Base-by-base conservation (phyloP, 2,888 invertebrate species). In the Eupeodes latifasciatus region DNA sequence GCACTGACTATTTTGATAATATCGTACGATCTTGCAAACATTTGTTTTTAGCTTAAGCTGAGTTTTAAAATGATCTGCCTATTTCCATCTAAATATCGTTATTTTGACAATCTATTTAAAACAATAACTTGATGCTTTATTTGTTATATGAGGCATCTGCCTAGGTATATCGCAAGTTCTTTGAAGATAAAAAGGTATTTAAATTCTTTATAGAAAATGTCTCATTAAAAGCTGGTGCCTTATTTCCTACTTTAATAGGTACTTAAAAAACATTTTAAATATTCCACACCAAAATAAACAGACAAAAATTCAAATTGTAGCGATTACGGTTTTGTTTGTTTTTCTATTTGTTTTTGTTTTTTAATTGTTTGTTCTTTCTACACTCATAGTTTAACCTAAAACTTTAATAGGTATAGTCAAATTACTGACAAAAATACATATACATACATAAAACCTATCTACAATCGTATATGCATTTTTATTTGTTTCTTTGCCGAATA, bases 251-350 rank as follows among this genome's bases (percentile, higher is more conserved):
- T 27, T 27, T 27, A 27, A 69, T 74, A 36, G 12, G 77, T 66
- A 74, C 72, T 66, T 85, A 27, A 66, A 81, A 75, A 80, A 12
- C 4, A 53, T 69, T 53, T 7, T 3, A 72, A 69, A 80, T 69
- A 85, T 59, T 53, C 36, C 69, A 69, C 69, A 55, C 55, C 69
- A 76, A 72, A 85, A 67, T 57, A 77, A 44, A 67, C 27, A 61
- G 12, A 47, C 14, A 27, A 75, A 78, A 64, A 64, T 62, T 69
- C 40, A 69, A 55, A 69, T 69, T 69, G 66, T 49, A 44, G 40
- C 44, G 62, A 44, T 66, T n/a, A 49, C 49, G 51, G 66, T 55
- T 69, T 40, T 55, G 55, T 69, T 49, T 69, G 19, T 55, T 69
- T 69, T 40, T 53, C 36, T 55, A 34, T 69, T 71, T 71, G 16